Evolutionary conservation across 2,797 vertebrate species (phyloP).

Genomic region (Malacoraja senta): DNA sequence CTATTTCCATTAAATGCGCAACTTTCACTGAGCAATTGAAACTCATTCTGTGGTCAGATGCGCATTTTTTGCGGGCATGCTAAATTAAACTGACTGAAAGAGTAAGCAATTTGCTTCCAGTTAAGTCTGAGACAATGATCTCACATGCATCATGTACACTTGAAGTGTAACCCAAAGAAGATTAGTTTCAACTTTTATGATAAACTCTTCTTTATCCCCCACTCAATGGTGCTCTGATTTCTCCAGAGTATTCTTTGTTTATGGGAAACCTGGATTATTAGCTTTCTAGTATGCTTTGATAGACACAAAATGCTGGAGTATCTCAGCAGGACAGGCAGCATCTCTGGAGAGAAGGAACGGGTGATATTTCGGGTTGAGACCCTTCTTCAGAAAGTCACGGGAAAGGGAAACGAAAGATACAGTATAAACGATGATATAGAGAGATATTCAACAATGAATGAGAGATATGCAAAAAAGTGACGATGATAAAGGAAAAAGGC

Average conservation of each 20-base stretch:
- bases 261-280: background rate
- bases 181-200: background rate
- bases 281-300: background rate
- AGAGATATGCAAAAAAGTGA: no score
- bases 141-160: background rate
- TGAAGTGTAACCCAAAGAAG: background rate
- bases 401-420: no score
- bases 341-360: no score
- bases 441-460: no score
- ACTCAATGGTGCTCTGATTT: background rate
- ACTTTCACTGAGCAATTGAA: constrained; percentile 15
- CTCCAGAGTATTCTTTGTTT: background rate
- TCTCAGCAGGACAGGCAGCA: no score
- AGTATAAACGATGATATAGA: no score
- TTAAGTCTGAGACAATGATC: background rate
- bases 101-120: background rate
- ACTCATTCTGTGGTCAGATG: constrained; percentile 3
- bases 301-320: no score
- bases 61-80: background rate
- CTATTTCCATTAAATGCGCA: background rate
- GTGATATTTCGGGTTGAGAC: no score
- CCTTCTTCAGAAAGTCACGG: no score
- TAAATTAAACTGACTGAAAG: background rate
- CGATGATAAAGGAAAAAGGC: no score
- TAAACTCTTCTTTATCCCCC: background rate